Evolutionary conservation across 2,888 invertebrate species (phyloP), one percentile per base, ranked within the genome.

Genomic region (Ferrisia virgata): DNA sequence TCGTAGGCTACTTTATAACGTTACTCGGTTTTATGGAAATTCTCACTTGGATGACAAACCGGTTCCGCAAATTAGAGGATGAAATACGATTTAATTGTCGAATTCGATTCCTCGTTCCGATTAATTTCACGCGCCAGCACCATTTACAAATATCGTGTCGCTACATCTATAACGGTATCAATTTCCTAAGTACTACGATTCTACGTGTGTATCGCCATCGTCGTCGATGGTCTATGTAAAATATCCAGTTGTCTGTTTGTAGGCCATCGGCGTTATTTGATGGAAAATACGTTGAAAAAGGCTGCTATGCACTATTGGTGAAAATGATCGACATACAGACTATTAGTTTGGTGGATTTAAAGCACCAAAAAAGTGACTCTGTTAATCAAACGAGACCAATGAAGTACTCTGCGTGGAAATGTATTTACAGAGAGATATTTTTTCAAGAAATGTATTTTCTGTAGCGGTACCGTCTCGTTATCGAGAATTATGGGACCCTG

Each of bases 41-140:
- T 64, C 64, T 28, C 64, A 64, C 64, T 64, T 28, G 13, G 64
- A 64, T 64, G 64, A 64, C 64, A 15, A 64, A 64, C 64, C 64
- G 64, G 64, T 64, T 64, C 64, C 64, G 64, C 64, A 64, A 64
- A 64, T 64, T 64, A 64, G 64, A 64, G 13, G 64, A 64, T 64
- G 64, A 64, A 64, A 64, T 64, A 64, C 64, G 64, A 64, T 64
- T 64, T 64, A 64, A 64, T 64, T 64, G 64, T 64, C 64, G 64
- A 64, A 64, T 64, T 64, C 64, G 64, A 64, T 64, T 64, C 64
- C 28, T 64, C 64, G 64, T 64, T 64, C 64, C 64, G 64, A 64
- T 64, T 64, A 64, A 64, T 64, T 64, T 64, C 64, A 64, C 64
- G 64, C 64, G 64, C 64, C 64, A n/a, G n/a, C n/a, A 64, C 31